Conservation (phyloP, 2,797 vertebrate genomes). For the Microctenopoma stevenorrisi region DNA sequence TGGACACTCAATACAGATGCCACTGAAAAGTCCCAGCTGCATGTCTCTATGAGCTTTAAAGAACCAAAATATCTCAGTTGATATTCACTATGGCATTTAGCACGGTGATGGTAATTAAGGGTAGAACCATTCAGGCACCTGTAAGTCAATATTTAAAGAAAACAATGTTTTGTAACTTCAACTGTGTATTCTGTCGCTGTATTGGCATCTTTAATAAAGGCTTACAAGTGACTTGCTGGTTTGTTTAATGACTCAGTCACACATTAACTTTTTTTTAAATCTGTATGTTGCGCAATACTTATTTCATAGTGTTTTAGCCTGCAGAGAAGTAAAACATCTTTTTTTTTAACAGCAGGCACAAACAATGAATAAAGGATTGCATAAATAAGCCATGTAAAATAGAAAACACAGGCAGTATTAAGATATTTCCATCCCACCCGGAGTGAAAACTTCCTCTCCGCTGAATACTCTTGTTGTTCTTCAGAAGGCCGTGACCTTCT, state of each 20-base stretch:
- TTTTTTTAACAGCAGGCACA: conserved; percentile 3
- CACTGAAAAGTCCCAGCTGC: conserved; percentile 46
- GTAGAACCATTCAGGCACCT: conserved; percentile 21
- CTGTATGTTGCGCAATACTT: background rate
- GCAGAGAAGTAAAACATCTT: conserved; percentile 7
- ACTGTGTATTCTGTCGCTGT: conserved; percentile 51
- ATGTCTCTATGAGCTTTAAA: conserved; percentile 17
- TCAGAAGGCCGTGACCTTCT: conserved; percentile 74
- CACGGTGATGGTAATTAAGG: conserved; percentile 8
- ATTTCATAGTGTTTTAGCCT: conserved; percentile 1
- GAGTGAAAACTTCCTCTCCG: conserved; percentile 53
- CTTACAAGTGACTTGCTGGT: conserved; percentile 24
- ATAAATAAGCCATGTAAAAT: conserved; percentile 1
- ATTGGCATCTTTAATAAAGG: conserved; percentile 67
- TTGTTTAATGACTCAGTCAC: conserved; percentile 33
- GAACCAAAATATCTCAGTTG: conserved; percentile 29
- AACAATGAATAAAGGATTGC: conserved; percentile 22
- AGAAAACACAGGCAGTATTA: conserved; percentile 26
- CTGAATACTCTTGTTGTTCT: conserved; percentile 45
- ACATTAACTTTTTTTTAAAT: background rate
- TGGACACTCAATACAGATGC: conserved; percentile 85
- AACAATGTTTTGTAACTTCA: conserved; percentile 19
- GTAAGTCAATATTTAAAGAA: conserved; percentile 34
- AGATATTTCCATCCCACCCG: conserved; percentile 29
- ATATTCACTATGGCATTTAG: conserved; percentile 6